Percentiles rank a stretch among this genome's conserved stretches.
These are phyloP conservation scores for Uropsilus gracilis DNA, from an alignment of 2,113 vertebrate species.

Conservation along the genomic window DNA sequence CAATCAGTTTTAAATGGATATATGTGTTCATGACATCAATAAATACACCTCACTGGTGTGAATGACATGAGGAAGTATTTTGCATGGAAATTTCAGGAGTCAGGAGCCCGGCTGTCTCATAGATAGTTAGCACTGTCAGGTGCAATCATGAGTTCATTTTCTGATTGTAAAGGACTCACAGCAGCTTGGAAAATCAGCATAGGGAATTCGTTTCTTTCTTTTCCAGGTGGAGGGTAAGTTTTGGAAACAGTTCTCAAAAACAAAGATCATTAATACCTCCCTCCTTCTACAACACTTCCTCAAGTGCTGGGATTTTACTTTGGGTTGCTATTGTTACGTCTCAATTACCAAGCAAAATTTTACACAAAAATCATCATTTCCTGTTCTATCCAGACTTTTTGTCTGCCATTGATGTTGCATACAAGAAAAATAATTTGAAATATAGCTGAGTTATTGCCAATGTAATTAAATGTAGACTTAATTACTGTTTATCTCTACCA, in stretches of 20 bases:
- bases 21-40: background rate
- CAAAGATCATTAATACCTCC: too few species aligned
- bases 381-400: background rate
- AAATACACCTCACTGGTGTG: background rate
- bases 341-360: background rate
- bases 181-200: background rate
- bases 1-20: background rate
- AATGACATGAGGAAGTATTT: background rate
- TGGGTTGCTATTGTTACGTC: background rate
- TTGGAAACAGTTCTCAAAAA: background rate
- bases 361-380: background rate
- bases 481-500: too few species aligned
- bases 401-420: background rate
- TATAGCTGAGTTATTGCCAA: too few species aligned
- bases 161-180: background rate
- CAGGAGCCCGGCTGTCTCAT: background rate
- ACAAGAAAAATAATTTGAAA: too few species aligned
- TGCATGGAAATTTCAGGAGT: background rate
- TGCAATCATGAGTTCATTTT: background rate
- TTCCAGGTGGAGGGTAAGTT: background rate
- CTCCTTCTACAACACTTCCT: too few species aligned
- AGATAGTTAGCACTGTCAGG: background rate
- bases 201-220: background rate
- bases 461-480: too few species aligned
- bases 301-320: background rate